These are phyloP conservation scores for Alcedo quadribrachys DNA, from an alignment of 2,797 vertebrate genomes.

Conservation along the genomic window DNA sequence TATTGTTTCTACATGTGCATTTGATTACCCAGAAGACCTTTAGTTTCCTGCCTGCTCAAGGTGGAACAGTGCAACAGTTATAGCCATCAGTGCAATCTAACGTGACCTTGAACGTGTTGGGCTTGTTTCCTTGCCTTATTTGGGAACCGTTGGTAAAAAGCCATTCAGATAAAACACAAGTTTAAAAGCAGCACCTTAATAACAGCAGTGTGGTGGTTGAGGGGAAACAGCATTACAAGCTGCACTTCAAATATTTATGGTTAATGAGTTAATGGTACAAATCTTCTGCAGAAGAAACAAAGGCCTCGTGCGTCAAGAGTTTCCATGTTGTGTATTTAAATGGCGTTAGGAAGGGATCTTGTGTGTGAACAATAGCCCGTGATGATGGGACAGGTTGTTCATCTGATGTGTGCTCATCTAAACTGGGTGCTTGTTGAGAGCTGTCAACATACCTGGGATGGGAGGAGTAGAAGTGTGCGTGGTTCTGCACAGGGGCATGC, in stretches of 20 bases:
- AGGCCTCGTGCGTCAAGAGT: constrained; percentile 44
- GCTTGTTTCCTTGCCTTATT: constrained; percentile 37
- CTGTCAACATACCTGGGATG: accelerated
- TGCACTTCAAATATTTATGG: not conserved
- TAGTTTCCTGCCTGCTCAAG: constrained; percentile 45
- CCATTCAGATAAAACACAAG: not conserved
- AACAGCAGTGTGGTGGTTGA: not conserved
- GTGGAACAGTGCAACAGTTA: constrained; percentile 13
- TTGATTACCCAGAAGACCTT: constrained; percentile 65
- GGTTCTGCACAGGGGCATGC: not conserved
- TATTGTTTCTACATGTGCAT: constrained; percentile 62
- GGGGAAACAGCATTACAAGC: not conserved
- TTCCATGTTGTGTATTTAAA: not conserved
- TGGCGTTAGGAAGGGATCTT: not conserved
- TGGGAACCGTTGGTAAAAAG: not conserved
- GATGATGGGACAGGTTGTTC: not conserved
- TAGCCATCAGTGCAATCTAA: constrained; percentile 10
- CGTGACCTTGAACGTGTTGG: constrained; percentile 31
- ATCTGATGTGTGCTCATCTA: not conserved
- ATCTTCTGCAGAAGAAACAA: constrained; percentile 26
- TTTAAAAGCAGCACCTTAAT: not conserved
- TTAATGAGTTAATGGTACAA: constrained; percentile 20
- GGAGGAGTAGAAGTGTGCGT: not conserved
- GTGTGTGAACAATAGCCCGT: not conserved
- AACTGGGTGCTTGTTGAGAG: not conserved